Percentiles rank a stretch among this genome's conserved stretches.
Evolutionary conservation across 2,113 vertebrate species (phyloP).

Genomic region (Psephotus haematonotus): DNA sequence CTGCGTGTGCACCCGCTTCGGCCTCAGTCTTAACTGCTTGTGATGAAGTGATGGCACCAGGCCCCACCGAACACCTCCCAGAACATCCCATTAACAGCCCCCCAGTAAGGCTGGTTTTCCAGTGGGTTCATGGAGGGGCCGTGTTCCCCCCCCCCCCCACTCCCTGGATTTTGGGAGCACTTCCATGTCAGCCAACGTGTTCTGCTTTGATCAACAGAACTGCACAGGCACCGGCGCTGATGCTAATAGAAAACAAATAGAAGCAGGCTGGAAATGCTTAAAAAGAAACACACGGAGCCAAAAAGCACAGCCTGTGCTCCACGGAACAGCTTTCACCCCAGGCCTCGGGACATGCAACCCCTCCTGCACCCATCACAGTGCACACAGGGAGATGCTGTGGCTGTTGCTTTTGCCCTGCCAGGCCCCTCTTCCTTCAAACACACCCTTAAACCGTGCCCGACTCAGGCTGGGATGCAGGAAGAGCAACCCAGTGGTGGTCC

Average conservation of each 20-base stretch:
- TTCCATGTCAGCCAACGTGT: neutral
- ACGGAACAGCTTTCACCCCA: fast-evolving
- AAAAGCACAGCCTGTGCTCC: neutral
- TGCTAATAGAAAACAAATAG: conserved; percentile 23
- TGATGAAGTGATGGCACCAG: neutral
- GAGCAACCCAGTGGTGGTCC: fast-evolving
- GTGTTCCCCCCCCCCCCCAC: no score
- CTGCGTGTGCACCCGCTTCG: neutral
- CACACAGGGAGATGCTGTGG: fast-evolving
- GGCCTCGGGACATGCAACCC: fast-evolving
- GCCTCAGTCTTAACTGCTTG: neutral
- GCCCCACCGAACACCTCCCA: neutral
- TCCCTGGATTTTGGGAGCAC: neutral
- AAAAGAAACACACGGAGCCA: neutral
- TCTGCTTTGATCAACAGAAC: conserved; percentile 36
- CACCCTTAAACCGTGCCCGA: fast-evolving
- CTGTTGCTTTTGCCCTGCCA: neutral
- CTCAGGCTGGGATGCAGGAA: neutral
- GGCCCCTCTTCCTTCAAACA: neutral
- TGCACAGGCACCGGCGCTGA: neutral
- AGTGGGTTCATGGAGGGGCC: neutral
- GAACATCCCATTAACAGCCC: neutral
- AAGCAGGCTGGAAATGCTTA: conserved; percentile 12
- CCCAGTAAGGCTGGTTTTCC: neutral
- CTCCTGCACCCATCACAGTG: fast-evolving